A percentile compares a stretch with the other conserved stretches of the same genome.
These are phyloP conservation scores for Drosophila formosana DNA, from an alignment of 2,888 invertebrate genomes.

Conservation along the genomic window DNA sequence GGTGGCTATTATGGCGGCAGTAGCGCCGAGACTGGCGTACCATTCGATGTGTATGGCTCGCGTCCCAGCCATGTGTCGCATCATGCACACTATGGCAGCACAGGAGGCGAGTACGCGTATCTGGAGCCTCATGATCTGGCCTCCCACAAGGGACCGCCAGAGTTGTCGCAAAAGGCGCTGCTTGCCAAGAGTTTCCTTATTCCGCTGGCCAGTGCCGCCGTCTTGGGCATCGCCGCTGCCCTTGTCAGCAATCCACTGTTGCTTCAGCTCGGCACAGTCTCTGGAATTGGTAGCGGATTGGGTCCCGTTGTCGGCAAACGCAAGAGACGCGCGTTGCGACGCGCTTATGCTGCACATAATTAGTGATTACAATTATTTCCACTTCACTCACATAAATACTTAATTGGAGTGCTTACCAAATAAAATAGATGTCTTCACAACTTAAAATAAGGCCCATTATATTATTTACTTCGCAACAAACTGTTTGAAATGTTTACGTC, in stretches of 20 bases:
- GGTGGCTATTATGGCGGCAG: constrained; percentile 68
- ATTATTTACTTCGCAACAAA: not conserved
- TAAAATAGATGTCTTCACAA: constrained; percentile 11
- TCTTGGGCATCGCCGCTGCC: constrained; percentile 93
- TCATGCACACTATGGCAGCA: constrained; percentile 67
- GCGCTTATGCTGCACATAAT: constrained; percentile 33
- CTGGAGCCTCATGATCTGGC: constrained; percentile 64
- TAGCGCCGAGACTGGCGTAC: constrained; percentile 72
- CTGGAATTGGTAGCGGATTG: constrained; percentile 87
- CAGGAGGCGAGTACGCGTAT: constrained; percentile 78
- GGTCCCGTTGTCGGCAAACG: constrained; percentile 77
- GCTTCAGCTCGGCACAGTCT: constrained; percentile 91
- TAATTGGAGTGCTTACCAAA: constrained; percentile 22
- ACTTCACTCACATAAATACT: not conserved
- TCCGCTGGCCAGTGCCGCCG: constrained; percentile 92
- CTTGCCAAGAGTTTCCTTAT: constrained; percentile 87
- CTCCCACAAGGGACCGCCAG: constrained; percentile 73
- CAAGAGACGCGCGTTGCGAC: constrained; percentile 64
- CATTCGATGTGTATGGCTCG: constrained; percentile 82
- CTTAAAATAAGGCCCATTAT: not conserved
- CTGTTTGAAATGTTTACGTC: constrained; percentile 1
- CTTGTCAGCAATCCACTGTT: constrained; percentile 92
- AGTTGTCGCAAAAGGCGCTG: constrained; percentile 80
- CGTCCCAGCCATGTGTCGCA: constrained; percentile 54
- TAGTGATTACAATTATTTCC: constrained; percentile 5